phyloP scores from a whole-genome alignment of 2,797 vertebrate species.

The Chaetodon trifasciatus region DNA sequence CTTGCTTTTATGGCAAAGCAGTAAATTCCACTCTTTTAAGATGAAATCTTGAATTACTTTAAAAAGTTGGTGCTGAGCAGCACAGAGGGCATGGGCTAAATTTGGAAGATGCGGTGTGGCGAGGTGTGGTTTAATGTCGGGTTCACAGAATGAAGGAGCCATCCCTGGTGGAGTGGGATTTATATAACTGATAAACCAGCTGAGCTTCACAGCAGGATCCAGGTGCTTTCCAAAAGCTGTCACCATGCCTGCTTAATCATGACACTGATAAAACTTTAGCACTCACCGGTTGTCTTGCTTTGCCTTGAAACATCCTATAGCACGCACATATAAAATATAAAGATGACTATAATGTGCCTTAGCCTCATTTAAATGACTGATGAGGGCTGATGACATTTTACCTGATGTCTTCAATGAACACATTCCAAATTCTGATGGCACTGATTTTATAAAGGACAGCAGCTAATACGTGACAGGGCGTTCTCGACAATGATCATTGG shows the following conservation, averaged over 20 bases:
- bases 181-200: slow-evolving; percentile 55
- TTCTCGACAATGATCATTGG: slow-evolving; percentile 13
- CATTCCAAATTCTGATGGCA: slow-evolving; percentile 18
- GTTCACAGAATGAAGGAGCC: slow-evolving; percentile 42
- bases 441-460: slow-evolving; percentile 31
- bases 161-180: slow-evolving; percentile 43
- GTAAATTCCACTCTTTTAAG: slow-evolving; percentile 85
- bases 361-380: slow-evolving; percentile 28
- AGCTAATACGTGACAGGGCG: slow-evolving; percentile 19
- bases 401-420: slow-evolving; percentile 34
- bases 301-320: slow-evolving; percentile 24
- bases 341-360: slow-evolving; percentile 25
- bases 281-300: slow-evolving; percentile 19
- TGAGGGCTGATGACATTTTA: slow-evolving; percentile 36
- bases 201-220: slow-evolving; percentile 53
- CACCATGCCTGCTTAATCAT: slow-evolving; percentile 47
- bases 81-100: slow-evolving; percentile 58
- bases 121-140: slow-evolving; percentile 38
- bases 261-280: slow-evolving; percentile 40
- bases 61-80: slow-evolving; percentile 65
- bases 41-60: slow-evolving; percentile 79
- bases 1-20: slow-evolving; percentile 83
- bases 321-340: not conserved
- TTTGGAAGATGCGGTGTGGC: slow-evolving; percentile 44
- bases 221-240: slow-evolving; percentile 49